Evolutionary conservation across 2,888 invertebrate genomes (phyloP).

Genomic region (Spodoptera littoralis): DNA sequence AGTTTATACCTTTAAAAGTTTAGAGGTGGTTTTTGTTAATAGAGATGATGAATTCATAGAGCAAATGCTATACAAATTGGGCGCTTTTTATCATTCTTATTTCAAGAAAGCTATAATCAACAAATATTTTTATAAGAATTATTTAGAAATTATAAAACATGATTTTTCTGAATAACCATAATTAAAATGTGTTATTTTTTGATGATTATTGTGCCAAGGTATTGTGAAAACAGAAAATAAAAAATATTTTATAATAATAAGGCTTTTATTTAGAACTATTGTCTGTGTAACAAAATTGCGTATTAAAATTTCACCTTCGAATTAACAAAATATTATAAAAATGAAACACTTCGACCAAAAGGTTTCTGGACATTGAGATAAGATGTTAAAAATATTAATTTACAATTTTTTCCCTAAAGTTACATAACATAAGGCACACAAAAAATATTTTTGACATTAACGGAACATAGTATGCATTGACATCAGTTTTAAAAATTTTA

Average conservation of each 20-base stretch:
- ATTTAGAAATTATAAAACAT: neutral
- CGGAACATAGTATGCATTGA: constrained; percentile 6
- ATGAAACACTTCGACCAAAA: too few relatives aligned
- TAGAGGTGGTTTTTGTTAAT: constrained; percentile 32
- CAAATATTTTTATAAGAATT: constrained; percentile 7
- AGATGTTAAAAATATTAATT: constrained; percentile 10
- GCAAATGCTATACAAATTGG: constrained; percentile 7
- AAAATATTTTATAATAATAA: neutral
- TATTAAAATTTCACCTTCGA: neutral
- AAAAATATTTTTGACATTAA: constrained; percentile 39
- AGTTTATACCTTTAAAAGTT: constrained; percentile 42
- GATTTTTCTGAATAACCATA: too few relatives aligned
- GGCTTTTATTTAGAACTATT: neutral
- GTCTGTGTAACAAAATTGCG: neutral
- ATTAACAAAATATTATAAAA: too few relatives aligned
- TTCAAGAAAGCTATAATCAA: constrained; percentile 16
- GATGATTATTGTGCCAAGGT: too few relatives aligned
- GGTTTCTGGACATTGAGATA: too few relatives aligned
- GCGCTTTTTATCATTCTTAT: constrained; percentile 24
- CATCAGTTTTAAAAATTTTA: constrained; percentile 30
- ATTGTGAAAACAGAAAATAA: neutral
- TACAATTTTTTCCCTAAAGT: constrained; percentile 41
- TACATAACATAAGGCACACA: constrained; percentile 40
- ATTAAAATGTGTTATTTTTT: too few relatives aligned
- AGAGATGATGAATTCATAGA: constrained; percentile 28